Evolutionary conservation across 2,113 vertebrate species (phyloP).

Genomic region (Suricata suricatta): DNA sequence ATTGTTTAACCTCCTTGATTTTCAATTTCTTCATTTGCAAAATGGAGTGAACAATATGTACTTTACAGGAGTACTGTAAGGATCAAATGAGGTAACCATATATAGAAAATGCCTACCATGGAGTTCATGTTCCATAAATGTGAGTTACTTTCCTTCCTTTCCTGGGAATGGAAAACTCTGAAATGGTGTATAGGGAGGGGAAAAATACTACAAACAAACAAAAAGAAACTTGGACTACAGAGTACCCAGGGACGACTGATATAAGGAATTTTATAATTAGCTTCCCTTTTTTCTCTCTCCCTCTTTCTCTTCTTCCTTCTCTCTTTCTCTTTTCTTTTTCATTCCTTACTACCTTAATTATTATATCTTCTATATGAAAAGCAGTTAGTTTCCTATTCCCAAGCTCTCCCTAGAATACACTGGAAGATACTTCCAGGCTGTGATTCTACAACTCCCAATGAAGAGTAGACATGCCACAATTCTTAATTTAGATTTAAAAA

Average conservation of each 20-base stretch:
- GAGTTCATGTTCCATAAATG: not conserved
- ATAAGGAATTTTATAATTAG: not conserved
- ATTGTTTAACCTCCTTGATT: not conserved
- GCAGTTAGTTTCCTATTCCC: not conserved
- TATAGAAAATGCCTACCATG: not conserved
- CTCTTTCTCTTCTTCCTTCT: not conserved
- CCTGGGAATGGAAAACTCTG: not conserved
- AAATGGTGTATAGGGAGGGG: not conserved
- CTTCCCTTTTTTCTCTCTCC: not conserved
- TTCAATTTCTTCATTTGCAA: not conserved
- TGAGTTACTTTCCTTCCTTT: not conserved
- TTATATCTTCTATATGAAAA: not conserved
- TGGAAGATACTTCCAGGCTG: not conserved
- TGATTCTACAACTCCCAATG: not conserved
- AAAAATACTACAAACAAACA: too few relatives aligned
- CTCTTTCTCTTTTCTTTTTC: not conserved
- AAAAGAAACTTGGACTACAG: not conserved
- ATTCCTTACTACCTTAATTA: not conserved
- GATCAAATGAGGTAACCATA: not conserved
- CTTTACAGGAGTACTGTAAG: not conserved
- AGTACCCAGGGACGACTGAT: not conserved
- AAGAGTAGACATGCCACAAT: not conserved
- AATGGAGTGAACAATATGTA: not conserved
- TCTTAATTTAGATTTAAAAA: conserved; percentile 19
- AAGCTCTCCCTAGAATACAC: not conserved